Evolutionary conservation across 1,140 invertebrate species (phyloP).

Genomic region (Proctacanthus coquilletti): DNA sequence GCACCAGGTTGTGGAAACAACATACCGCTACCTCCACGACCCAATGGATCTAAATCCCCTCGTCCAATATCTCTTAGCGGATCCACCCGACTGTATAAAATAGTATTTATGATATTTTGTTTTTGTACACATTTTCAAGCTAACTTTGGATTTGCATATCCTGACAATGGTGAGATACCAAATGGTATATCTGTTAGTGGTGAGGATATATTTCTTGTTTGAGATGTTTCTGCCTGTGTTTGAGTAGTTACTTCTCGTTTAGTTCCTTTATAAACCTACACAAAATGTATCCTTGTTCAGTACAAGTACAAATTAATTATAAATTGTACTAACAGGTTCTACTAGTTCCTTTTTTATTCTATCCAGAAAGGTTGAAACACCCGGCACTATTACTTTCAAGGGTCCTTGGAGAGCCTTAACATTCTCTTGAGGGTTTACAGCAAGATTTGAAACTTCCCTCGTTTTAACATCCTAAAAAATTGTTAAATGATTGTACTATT

Average conservation of each 20-base stretch:
- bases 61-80: slow-evolving; percentile 40
- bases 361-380: slow-evolving; percentile 27
- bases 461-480: slow-evolving; percentile 27
- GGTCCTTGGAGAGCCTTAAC: slow-evolving; percentile 29
- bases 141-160: too few relatives aligned
- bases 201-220: too few relatives aligned
- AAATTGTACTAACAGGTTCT: slow-evolving; percentile 19
- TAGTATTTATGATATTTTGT: too few relatives aligned
- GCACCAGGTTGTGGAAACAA: slow-evolving; percentile 41
- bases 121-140: too few relatives aligned
- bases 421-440: slow-evolving; percentile 24
- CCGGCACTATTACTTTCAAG: slow-evolving; percentile 31
- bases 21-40: slow-evolving; percentile 48
- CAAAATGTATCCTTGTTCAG: not conserved
- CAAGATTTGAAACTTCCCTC: slow-evolving; percentile 29
- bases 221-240: slow-evolving; percentile 10
- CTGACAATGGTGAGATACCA: too few relatives aligned
- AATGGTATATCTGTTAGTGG: too few relatives aligned
- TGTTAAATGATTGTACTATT: slow-evolving; percentile 6
- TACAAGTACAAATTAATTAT: not conserved
- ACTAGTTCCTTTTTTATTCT: slow-evolving; percentile 33
- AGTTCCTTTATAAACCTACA: slow-evolving; percentile 18
- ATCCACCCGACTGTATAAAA: slow-evolving; percentile 1
- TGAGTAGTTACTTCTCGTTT: slow-evolving; percentile 20
- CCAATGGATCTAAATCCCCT: slow-evolving; percentile 60